Evolutionary conservation across 2,113 vertebrate genomes (phyloP).

Genomic region (Rana temporaria): DNA sequence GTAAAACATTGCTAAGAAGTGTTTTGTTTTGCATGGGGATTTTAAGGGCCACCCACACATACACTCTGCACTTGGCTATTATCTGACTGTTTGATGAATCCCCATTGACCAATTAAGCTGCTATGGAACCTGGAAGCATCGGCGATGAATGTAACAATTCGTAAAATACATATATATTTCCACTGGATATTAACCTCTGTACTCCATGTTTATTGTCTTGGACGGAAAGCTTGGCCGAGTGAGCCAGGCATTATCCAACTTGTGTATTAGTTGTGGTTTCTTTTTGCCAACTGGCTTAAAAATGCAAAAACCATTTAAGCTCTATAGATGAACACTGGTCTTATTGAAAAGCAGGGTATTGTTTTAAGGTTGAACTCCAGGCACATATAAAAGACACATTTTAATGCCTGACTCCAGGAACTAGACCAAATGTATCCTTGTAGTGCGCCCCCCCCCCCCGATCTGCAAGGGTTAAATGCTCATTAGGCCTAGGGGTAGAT

Average conservation of each 20-base stretch:
- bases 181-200: background rate
- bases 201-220: slow-evolving; percentile 19
- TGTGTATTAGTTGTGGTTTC: background rate
- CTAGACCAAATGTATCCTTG: too few species aligned
- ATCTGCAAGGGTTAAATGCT: too few species aligned
- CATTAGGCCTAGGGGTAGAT: too few species aligned
- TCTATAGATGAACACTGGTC: too few species aligned
- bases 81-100: background rate
- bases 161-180: slow-evolving; percentile 12
- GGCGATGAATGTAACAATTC: background rate
- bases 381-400: too few species aligned
- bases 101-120: background rate
- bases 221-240: slow-evolving; percentile 5
- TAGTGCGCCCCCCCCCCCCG: too few species aligned
- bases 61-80: background rate
- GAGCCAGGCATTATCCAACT: background rate
- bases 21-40: background rate
- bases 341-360: too few species aligned
- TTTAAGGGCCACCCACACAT: background rate
- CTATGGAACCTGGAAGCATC: background rate
- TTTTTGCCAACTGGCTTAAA: too few species aligned
- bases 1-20: background rate
- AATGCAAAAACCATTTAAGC: too few species aligned
- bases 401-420: too few species aligned
- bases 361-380: too few species aligned